phyloP scores from a whole-genome alignment of 2,888 invertebrate species.

The Lycia hirtaria region DNA sequence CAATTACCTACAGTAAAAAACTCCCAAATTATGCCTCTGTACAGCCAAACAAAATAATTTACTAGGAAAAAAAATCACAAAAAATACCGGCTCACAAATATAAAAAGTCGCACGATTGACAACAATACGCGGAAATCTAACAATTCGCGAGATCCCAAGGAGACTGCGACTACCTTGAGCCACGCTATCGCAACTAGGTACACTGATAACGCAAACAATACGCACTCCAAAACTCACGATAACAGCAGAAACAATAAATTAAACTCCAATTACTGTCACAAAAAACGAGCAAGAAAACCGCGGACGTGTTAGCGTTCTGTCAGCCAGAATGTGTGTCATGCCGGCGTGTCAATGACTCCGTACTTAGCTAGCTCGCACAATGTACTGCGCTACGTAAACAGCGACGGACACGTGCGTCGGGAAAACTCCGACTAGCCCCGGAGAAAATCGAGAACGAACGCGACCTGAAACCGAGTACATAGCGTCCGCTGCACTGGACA shows the following conservation, averaged over 20 bases:
- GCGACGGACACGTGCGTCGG: conserved; percentile 72
- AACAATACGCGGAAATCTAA: conserved; percentile 47
- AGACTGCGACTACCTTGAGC: conserved; percentile 52
- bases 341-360: conserved; percentile 80
- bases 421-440: conserved; percentile 55
- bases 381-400: conserved; percentile 72
- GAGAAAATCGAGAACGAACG: conserved; percentile 49
- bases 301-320: conserved; percentile 70
- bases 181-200: conserved; percentile 54
- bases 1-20: not conserved
- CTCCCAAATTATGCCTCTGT: conserved; percentile 3
- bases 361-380: conserved; percentile 55
- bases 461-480: conserved; percentile 47
- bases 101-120: conserved; percentile 36
- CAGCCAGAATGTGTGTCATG: conserved; percentile 83
- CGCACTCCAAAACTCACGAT: conserved; percentile 48
- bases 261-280: conserved; percentile 48
- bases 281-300: conserved; percentile 63
- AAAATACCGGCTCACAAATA: conserved; percentile 22
- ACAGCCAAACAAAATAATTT: conserved; percentile 17
- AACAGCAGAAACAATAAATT: conserved; percentile 59
- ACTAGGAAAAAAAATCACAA: conserved; percentile 24
- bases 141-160: conserved; percentile 52
- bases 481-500: conserved; percentile 57
- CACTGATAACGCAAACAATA: conserved; percentile 56